Evolutionary conservation across 1,140 invertebrate genomes (phyloP), one percentile per base, ranked within the genome.

Genomic region (Bombus waltoni): DNA sequence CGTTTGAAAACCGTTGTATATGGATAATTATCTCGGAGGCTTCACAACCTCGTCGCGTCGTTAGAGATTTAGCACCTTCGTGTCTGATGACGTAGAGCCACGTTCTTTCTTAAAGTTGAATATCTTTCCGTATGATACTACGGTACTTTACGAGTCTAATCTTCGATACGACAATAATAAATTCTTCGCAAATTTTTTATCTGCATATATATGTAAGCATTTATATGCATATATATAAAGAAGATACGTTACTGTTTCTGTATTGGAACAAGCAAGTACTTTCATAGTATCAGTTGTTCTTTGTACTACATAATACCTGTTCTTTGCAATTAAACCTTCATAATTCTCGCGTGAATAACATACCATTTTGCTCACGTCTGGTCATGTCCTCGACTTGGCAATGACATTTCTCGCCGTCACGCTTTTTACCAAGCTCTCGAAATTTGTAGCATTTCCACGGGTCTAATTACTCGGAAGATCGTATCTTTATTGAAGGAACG

Each of bases 381-480:
- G 59, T 83, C 74, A 18, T 44, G 68, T 38, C 53, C 47, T 25
- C 35, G 25, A 13, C 11, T 25, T 78, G 82, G 76, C 66, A 79
- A 84, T 71, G 82, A 84, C 82, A 84, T 84, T 84, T 66, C 70
- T 66, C 25, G 57, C 35, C 28, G 66, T 70, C 62, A 25, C 22
- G 4, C 3, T 44, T 76, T 57, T 83, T 38, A 59, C 66, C 28
- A 2, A 18, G 47, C 38, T 35, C 38, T 42, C 53, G 81, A 79
- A 76, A 42, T 84, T 84, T 79, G 79, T 38, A 38, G 6, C 47
- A n/a, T 62, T 42, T 44, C 38, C 65, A 35, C 82, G 66, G 25
- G 38, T 47, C 76, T 84, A 84, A 84, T 84, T 79, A 79, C 82
- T 38, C 35, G 76, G 28, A 59, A 44, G 82, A 84, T 84, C 18